These are phyloP conservation scores for Paracanthobrama guichenoti DNA, from an alignment of 2,113 vertebrate genomes.

Conservation along the genomic window DNA sequence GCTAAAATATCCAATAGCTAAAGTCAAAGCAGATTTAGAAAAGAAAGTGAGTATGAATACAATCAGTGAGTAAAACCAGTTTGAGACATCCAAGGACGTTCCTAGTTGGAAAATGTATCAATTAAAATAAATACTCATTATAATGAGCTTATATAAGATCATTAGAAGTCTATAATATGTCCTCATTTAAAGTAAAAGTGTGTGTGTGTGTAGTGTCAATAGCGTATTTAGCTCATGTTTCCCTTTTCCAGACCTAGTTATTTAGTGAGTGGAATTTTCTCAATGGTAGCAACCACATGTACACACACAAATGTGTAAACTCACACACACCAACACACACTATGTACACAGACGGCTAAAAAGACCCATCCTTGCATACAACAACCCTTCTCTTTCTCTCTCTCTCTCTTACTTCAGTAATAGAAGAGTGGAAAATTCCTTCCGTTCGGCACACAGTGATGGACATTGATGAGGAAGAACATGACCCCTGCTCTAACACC, in stretches of 20 bases:
- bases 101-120: not conserved
- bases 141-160: not conserved
- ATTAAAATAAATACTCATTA: not conserved
- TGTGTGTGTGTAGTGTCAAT: not conserved
- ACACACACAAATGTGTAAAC: conserved; percentile 36
- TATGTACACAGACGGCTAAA: conserved; percentile 37
- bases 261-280: conserved; percentile 28
- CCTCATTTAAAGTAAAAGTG: not conserved
- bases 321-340: conserved; percentile 35
- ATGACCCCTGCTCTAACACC: conserved; percentile 22
- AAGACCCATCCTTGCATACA: conserved; percentile 31
- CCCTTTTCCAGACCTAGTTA: conserved; percentile 8
- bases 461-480: conserved; percentile 49
- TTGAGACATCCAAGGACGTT: not conserved
- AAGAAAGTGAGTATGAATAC: not conserved
- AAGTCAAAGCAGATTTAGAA: not conserved
- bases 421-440: conserved; percentile 67
- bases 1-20: not conserved
- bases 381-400: not conserved
- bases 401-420: conserved; percentile 21
- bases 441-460: conserved; percentile 54
- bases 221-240: not conserved
- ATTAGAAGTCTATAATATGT: not conserved
- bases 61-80: not conserved
- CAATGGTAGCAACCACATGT: conserved; percentile 33